Conservation (phyloP, 2,888 invertebrate genomes). For the Lasioglossum calceatum region DNA sequence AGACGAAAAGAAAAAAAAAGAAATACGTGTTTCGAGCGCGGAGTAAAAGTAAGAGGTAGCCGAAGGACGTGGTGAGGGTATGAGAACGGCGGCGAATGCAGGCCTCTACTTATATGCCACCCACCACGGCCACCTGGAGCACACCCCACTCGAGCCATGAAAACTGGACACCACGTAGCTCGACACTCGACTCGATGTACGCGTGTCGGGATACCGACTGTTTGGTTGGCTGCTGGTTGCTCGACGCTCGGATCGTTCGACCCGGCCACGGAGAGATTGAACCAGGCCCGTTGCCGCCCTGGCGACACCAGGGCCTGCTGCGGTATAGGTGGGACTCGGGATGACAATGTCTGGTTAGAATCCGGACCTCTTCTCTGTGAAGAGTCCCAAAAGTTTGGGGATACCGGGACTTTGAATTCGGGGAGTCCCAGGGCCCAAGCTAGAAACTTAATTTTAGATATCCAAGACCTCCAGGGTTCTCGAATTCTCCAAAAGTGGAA, state of each 20-base stretch:
- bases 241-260: neutral
- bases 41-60: constrained; percentile 83
- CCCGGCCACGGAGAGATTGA: neutral
- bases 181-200: constrained; percentile 45
- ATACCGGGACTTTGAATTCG: neutral
- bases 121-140: constrained; percentile 80
- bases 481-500: neutral
- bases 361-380: neutral
- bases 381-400: neutral
- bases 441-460: neutral
- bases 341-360: neutral
- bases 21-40: constrained; percentile 25
- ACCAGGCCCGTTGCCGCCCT: neutral
- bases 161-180: constrained; percentile 75
- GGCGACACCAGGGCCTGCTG: neutral
- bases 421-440: neutral
- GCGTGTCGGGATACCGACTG: constrained; percentile 40
- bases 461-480: neutral
- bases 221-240: constrained; percentile 12
- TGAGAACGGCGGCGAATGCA: constrained; percentile 83
- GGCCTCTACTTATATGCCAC: constrained; percentile 84
- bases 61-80: constrained; percentile 84
- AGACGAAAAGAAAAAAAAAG: constrained; percentile 55
- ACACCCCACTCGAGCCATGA: constrained; percentile 80
- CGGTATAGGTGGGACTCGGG: neutral